A percentile compares a stretch with the other conserved stretches of the same genome.
Evolutionary conservation across 2,797 vertebrate genomes (phyloP).

Genomic region (Bradypodion ventrale): DNA sequence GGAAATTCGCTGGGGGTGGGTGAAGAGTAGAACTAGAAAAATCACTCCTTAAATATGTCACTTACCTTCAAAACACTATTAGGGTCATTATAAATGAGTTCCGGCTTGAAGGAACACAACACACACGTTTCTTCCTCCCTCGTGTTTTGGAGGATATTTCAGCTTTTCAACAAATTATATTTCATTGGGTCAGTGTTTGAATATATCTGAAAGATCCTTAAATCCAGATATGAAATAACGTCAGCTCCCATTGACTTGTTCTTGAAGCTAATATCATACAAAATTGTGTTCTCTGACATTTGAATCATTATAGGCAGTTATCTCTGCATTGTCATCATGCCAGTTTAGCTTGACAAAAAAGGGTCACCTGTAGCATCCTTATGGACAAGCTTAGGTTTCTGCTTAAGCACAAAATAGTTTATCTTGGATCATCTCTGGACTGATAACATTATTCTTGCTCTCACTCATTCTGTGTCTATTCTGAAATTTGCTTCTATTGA

Average conservation of each 20-base stretch:
- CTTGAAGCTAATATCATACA: not conserved
- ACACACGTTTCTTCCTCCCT: no score
- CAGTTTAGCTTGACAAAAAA: not conserved
- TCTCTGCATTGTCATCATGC: not conserved
- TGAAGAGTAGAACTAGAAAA: no score
- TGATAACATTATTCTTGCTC: not conserved
- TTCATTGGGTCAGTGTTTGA: not conserved
- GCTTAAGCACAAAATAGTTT: not conserved
- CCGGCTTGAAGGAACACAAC: no score
- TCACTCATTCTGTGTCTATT: not conserved
- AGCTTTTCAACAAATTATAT: not conserved
- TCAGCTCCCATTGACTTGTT: not conserved
- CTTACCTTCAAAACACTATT: no score
- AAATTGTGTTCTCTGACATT: not conserved
- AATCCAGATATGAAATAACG: not conserved
- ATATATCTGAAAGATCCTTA: not conserved
- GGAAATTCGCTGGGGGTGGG: no score
- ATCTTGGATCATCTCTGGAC: not conserved
- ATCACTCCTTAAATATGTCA: no score
- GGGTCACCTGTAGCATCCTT: not conserved
- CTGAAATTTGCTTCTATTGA: conserved; percentile 3
- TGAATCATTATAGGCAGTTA: not conserved
- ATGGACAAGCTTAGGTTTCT: not conserved
- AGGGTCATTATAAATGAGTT: no score
- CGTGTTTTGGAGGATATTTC: not conserved